phyloP scores from a whole-genome alignment of 1,140 invertebrate species.

The Babylonia areolata region DNA sequence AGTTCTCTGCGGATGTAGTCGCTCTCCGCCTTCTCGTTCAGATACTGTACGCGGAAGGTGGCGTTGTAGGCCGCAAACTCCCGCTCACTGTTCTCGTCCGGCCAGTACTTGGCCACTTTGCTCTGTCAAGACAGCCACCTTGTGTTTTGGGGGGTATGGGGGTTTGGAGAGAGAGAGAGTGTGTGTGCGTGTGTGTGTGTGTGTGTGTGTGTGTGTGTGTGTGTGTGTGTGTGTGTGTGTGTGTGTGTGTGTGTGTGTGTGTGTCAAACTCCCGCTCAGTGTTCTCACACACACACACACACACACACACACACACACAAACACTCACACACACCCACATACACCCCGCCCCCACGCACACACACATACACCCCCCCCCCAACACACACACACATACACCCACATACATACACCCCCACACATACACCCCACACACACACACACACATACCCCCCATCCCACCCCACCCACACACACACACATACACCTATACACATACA shows the following conservation, averaged over 20 bases:
- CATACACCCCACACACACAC: neutral
- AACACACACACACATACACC: neutral
- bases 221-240: too few species aligned
- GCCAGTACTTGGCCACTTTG: slow-evolving; percentile 98
- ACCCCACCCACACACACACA: neutral
- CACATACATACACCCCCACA: neutral
- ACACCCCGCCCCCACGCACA: too few species aligned
- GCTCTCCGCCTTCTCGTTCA: slow-evolving; percentile 87
- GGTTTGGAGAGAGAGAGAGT: too few species aligned
- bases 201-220: too few species aligned
- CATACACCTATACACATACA: too few species aligned
- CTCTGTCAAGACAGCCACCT: too few species aligned
- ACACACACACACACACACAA: neutral
- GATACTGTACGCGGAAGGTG: slow-evolving; percentile 82
- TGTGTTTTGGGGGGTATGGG: too few species aligned
- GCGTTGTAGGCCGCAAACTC: slow-evolving; percentile 78
- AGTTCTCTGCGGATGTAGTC: slow-evolving; percentile 96
- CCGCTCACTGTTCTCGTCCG: slow-evolving; percentile 78
- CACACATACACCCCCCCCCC: too few species aligned
- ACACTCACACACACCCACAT: neutral
- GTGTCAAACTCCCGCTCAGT: too few species aligned
- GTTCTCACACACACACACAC: neutral
- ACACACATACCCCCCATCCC: neutral
- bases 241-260: too few species aligned
- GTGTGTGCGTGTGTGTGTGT: too few species aligned